Conservation (phyloP, 2,888 invertebrate genomes). For the Lasioglossum villosulum region DNA sequence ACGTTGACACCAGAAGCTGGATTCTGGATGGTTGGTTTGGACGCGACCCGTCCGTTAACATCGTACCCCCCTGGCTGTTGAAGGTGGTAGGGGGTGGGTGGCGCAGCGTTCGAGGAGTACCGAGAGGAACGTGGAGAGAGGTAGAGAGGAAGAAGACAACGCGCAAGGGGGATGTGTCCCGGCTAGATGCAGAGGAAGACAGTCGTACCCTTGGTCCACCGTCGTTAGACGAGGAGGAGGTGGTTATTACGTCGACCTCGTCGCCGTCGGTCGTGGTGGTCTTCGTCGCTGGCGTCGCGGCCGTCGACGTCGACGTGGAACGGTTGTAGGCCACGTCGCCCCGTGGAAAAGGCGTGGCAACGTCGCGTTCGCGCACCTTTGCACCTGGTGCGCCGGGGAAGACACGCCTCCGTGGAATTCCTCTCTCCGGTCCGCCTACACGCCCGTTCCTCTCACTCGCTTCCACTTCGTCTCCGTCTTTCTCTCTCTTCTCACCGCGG, state of each 20-base stretch:
- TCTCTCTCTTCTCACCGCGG: constrained; percentile 37
- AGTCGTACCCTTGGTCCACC: constrained; percentile 55
- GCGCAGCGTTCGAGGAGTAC: constrained; percentile 26
- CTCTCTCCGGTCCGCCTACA: constrained; percentile 80
- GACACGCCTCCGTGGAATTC: constrained; percentile 83
- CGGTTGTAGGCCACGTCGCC: constrained; percentile 65
- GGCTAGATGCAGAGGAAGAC: constrained; percentile 63
- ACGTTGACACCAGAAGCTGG: constrained; percentile 80
- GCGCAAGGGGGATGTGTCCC: constrained; percentile 51
- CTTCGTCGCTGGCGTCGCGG: constrained; percentile 62
- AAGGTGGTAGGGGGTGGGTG: constrained; percentile 48
- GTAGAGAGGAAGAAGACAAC: constrained; percentile 29
- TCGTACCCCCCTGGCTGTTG: constrained; percentile 51
- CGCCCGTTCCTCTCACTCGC: constrained; percentile 66
- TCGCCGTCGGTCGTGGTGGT: constrained; percentile 57
- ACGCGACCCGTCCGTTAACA: constrained; percentile 71
- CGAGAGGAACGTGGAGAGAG: constrained; percentile 38
- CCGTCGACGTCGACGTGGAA: constrained; percentile 67
- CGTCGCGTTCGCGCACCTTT: constrained; percentile 82
- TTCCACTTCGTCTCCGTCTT: neutral
- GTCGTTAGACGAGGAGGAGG: constrained; percentile 60
- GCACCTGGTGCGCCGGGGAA: constrained; percentile 82
- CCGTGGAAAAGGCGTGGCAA: constrained; percentile 81
- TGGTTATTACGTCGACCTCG: constrained; percentile 72
- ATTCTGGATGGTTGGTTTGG: constrained; percentile 72